Evolutionary conservation across 2,888 invertebrate genomes (phyloP).

Genomic region (Drosophila merina): DNA sequence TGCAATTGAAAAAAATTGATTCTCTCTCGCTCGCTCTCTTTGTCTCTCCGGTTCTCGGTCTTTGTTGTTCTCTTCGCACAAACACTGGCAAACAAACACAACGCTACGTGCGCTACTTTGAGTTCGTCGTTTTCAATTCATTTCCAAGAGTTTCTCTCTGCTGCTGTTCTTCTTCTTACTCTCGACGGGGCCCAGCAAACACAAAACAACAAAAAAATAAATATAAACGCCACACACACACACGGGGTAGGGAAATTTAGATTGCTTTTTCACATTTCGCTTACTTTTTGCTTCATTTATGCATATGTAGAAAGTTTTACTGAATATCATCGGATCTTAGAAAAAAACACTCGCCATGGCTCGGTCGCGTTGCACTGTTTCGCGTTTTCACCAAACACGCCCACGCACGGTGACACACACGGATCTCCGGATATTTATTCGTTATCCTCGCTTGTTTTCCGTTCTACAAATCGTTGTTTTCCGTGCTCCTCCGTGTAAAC

Average conservation of each 20-base stretch:
- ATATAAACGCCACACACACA: slow-evolving; percentile 23
- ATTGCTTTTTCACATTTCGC: slow-evolving; percentile 44
- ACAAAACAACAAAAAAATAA: slow-evolving; percentile 47
- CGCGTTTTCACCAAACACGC: slow-evolving; percentile 43
- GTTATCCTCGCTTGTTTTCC: slow-evolving; percentile 7
- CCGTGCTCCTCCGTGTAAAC: neutral
- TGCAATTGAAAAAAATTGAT: slow-evolving; percentile 62
- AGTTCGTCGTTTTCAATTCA: slow-evolving; percentile 80
- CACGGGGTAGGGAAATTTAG: slow-evolving; percentile 8
- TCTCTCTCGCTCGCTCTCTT: slow-evolving; percentile 1
- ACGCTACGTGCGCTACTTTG: slow-evolving; percentile 72
- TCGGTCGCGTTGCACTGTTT: slow-evolving; percentile 42
- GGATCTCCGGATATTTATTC: slow-evolving; percentile 3
- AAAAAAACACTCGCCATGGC: slow-evolving; percentile 65
- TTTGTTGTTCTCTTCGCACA: slow-evolving; percentile 18
- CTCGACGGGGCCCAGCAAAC: slow-evolving; percentile 25
- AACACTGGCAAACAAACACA: slow-evolving; percentile 25
- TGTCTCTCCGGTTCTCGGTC: neutral
- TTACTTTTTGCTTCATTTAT: slow-evolving; percentile 61
- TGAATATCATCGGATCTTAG: slow-evolving; percentile 42
- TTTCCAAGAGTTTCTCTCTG: slow-evolving; percentile 72
- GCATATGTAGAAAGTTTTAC: slow-evolving; percentile 55
- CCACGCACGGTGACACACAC: slow-evolving; percentile 29
- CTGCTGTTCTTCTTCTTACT: slow-evolving; percentile 36
- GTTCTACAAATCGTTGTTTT: neutral